phyloP scores from a whole-genome alignment of 2,797 vertebrate genomes.

The Halcyon chelicuti region DNA sequence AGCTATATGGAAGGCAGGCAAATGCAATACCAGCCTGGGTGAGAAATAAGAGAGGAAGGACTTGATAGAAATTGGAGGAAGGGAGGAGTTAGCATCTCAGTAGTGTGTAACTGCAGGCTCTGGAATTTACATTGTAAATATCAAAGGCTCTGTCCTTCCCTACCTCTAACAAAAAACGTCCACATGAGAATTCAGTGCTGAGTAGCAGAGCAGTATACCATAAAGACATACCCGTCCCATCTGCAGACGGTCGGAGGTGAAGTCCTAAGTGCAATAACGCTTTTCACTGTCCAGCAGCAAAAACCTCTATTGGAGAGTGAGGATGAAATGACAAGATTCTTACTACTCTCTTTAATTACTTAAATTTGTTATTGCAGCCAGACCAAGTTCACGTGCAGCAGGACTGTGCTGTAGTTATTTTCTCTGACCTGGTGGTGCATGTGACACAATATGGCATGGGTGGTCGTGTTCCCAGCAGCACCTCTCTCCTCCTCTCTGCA shows the following conservation, averaged over 20 bases:
- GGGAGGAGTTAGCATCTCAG: background rate
- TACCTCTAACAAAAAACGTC: background rate
- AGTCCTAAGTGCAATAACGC: background rate
- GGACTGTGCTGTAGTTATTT: background rate
- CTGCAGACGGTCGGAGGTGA: background rate
- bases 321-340: background rate
- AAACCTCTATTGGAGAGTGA: background rate
- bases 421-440: background rate
- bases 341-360: background rate
- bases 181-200: background rate
- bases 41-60: background rate
- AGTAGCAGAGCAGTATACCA: background rate
- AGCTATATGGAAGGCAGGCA: background rate
- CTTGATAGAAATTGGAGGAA: background rate
- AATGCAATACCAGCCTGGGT: background rate
- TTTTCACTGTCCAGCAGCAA: background rate
- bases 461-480: background rate
- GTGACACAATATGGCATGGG: background rate
- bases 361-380: background rate
- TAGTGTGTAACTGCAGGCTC: background rate
- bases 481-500: fast-evolving
- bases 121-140: background rate
- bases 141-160: background rate
- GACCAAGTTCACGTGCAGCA: background rate
- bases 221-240: background rate